phyloP scores from a whole-genome alignment of 2,113 vertebrate genomes.

The Zapornia atra region DNA sequence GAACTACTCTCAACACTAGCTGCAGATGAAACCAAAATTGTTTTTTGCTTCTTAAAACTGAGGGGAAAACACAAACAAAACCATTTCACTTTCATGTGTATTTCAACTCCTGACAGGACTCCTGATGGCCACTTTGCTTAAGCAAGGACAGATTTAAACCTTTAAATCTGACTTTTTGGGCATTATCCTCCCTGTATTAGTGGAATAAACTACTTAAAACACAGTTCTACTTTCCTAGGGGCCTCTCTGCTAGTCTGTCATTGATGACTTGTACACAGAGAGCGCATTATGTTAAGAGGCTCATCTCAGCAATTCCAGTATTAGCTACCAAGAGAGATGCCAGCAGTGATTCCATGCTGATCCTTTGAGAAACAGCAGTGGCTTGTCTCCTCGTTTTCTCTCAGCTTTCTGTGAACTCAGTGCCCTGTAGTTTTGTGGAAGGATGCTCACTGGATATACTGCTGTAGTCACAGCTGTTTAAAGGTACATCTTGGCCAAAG shows the following conservation, averaged over 20 bases:
- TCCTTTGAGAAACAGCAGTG: background rate
- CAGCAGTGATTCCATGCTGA: background rate
- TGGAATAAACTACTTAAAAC: conserved; percentile 11
- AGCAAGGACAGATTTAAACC: background rate
- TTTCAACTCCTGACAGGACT: background rate
- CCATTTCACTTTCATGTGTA: background rate
- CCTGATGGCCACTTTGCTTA: background rate
- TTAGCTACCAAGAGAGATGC: background rate
- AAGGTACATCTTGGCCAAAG: background rate
- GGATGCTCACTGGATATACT: background rate
- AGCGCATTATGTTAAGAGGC: background rate
- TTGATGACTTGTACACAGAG: background rate
- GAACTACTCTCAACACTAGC: background rate
- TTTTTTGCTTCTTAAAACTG: background rate
- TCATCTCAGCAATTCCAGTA: background rate
- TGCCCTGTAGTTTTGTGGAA: background rate
- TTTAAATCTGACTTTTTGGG: background rate
- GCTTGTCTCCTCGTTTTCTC: background rate
- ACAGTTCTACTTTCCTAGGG: background rate
- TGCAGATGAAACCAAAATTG: background rate
- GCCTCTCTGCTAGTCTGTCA: background rate
- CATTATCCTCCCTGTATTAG: background rate
- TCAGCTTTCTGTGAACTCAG: background rate
- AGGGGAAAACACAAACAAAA: background rate
- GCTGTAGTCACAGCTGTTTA: background rate